phyloP scores from a whole-genome alignment of 2,888 invertebrate genomes.

The Platycheirus rosarum region DNA sequence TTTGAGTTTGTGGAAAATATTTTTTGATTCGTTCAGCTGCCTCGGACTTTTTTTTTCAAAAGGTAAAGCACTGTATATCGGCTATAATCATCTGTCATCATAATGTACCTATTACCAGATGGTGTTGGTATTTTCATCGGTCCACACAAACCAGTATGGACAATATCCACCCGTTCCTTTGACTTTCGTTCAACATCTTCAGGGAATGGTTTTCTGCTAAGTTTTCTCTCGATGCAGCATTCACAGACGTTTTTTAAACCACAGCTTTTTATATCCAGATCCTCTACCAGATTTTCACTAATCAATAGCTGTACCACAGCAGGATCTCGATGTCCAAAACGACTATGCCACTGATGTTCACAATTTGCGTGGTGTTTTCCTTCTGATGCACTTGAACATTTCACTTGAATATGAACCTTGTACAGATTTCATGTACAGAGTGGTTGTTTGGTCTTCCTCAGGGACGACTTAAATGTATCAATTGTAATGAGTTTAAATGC shows the following conservation, averaged over 20 bases:
- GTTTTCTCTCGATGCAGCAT: slow-evolving; percentile 18
- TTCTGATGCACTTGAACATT: slow-evolving; percentile 5
- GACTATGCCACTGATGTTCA: slow-evolving; percentile 31
- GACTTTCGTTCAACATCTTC: slow-evolving; percentile 9
- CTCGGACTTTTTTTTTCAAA: slow-evolving; percentile 17
- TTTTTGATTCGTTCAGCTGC: slow-evolving; percentile 10
- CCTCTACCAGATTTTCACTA: slow-evolving; percentile 12
- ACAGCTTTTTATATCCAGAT: background rate
- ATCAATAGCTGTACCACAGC: background rate
- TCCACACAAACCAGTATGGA: slow-evolving; percentile 19
- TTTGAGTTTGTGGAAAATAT: slow-evolving; percentile 28
- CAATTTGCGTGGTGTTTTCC: slow-evolving; percentile 5
- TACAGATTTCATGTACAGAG: slow-evolving; percentile 1
- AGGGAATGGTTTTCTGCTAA: slow-evolving; percentile 15
- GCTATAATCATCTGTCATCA: slow-evolving; percentile 22
- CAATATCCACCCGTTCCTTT: slow-evolving; percentile 9
- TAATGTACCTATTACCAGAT: slow-evolving; percentile 13
- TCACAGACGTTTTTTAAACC: background rate
- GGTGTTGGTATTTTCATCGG: slow-evolving; percentile 7
- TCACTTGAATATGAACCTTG: background rate
- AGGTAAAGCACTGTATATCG: slow-evolving; percentile 11
- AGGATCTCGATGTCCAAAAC: slow-evolving; percentile 20
- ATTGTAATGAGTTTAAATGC: too few relatives aligned
- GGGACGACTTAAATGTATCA: too few relatives aligned
- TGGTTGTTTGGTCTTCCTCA: too few relatives aligned